Evolutionary conservation across 2,113 vertebrate species (phyloP).

Genomic region (Zapus hudsonius): DNA sequence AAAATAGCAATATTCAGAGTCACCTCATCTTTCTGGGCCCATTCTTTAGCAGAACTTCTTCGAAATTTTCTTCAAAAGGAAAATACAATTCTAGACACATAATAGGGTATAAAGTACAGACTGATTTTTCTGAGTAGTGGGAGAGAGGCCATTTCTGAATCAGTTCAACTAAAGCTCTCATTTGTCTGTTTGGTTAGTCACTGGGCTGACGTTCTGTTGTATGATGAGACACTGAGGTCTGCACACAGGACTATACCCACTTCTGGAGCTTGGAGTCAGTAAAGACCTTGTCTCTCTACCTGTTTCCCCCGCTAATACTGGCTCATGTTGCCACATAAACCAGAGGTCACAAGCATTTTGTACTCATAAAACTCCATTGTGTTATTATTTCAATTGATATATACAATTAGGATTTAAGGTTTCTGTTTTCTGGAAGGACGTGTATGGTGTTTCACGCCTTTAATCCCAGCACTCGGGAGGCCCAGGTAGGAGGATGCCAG

Average conservation of each 20-base stretch:
- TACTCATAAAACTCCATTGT: background rate
- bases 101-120: background rate
- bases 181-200: slow-evolving; percentile 11
- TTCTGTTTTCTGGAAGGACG: too few species aligned
- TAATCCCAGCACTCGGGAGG: too few species aligned
- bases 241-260: background rate
- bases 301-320: background rate
- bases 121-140: background rate
- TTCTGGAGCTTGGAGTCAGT: background rate
- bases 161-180: background rate
- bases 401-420: background rate
- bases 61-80: background rate
- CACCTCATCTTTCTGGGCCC: background rate
- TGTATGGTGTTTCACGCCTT: too few species aligned
- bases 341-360: background rate
- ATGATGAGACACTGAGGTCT: background rate
- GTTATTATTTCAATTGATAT: background rate
- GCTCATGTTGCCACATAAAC: background rate
- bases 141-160: background rate
- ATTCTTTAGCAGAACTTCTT: background rate
- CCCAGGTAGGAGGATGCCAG: too few species aligned
- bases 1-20: background rate
- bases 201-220: background rate
- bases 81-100: background rate
- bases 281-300: background rate